Conservation (phyloP, 2,888 invertebrate species). For the Limenitis arthemis region DNA sequence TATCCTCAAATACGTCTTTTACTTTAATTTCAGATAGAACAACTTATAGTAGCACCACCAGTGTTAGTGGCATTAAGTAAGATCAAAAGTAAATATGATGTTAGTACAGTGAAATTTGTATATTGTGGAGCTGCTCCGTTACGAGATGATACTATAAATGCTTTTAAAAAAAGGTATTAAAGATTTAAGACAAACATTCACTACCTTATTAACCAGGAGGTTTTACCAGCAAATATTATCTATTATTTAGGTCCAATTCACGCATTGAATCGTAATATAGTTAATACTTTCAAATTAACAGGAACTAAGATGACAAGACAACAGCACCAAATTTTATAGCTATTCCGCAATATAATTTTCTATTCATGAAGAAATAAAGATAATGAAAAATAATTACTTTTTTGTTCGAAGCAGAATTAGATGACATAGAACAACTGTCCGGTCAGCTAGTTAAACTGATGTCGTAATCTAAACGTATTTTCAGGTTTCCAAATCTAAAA, state of each 20-base stretch:
- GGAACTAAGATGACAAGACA: too few species aligned
- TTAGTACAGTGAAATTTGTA: slow-evolving; percentile 30
- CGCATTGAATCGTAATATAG: too few species aligned
- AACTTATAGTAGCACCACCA: slow-evolving; percentile 22
- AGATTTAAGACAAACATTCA: background rate
- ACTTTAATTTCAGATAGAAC: slow-evolving; percentile 15
- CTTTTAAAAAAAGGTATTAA: slow-evolving; percentile 31
- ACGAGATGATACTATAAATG: slow-evolving; percentile 54
- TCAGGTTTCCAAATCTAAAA: slow-evolving; percentile 33
- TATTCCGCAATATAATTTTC: too few species aligned
- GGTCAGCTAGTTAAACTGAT: too few species aligned
- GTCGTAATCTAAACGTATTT: too few species aligned
- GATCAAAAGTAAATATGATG: slow-evolving; percentile 15
- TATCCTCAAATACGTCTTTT: background rate
- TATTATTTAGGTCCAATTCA: too few species aligned
- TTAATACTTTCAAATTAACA: too few species aligned
- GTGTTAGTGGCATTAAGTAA: slow-evolving; percentile 23
- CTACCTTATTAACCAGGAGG: background rate
- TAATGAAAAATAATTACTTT: background rate
- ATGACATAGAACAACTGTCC: too few species aligned
- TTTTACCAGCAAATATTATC: too few species aligned
- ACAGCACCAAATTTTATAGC: too few species aligned
- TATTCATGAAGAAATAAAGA: too few species aligned
- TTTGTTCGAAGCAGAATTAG: too few species aligned
- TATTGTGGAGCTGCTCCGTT: slow-evolving; percentile 64